phyloP scores from a whole-genome alignment of 2,113 vertebrate genomes.

The Cichladusa arquata region DNA sequence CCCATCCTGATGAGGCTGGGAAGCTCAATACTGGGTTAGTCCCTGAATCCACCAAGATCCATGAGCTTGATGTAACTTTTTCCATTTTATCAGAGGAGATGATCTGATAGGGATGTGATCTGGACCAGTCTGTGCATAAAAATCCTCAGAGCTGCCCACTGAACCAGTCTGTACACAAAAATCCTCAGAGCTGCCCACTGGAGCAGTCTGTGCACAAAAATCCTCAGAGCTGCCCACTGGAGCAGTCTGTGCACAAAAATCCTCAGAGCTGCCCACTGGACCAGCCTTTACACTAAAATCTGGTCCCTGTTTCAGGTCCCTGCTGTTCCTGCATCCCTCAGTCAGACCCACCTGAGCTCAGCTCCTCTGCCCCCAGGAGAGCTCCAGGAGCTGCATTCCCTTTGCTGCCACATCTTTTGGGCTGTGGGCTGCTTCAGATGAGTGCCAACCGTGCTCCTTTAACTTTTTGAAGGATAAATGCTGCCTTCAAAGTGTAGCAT shows the following conservation, averaged over 20 bases:
- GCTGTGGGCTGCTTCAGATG: background rate
- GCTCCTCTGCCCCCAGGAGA: too few species aligned
- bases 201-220: background rate
- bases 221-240: background rate
- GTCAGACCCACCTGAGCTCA: background rate
- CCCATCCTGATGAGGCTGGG: background rate
- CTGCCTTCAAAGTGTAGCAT: background rate
- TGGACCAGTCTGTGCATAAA: background rate
- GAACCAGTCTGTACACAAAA: background rate
- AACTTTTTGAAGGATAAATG: background rate
- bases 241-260: background rate
- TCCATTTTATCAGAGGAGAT: background rate
- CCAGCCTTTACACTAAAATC: background rate
- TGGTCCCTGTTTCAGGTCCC: background rate
- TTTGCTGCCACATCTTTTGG: background rate
- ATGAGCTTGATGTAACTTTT: background rate
- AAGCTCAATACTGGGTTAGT: background rate
- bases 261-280: background rate
- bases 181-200: background rate
- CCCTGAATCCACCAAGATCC: background rate
- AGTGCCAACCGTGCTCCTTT: background rate
- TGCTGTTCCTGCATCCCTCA: background rate
- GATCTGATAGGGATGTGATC: background rate
- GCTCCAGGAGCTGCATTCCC: background rate
- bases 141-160: background rate